phyloP scores from a whole-genome alignment of 92 coral and sea anemone genomes.

The Heliopora coerulea region DNA sequence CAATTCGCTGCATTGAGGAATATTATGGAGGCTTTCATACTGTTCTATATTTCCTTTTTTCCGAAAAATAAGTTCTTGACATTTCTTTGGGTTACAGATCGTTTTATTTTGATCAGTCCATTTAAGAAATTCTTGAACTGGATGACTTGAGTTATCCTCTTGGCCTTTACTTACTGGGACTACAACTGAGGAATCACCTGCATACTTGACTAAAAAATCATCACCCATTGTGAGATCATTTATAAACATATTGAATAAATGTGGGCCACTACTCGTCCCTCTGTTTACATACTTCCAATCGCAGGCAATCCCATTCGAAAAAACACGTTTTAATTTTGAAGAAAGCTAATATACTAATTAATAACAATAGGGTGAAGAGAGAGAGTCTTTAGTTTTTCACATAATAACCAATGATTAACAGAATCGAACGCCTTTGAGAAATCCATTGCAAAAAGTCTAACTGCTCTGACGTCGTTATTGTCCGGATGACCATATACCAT shows the following conservation, averaged over 20 bases:
- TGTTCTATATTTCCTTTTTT: no score
- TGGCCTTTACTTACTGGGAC: neutral
- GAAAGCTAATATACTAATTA: constrained; percentile 45
- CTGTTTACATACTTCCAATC: constrained; percentile 10
- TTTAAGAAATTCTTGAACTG: constrained; percentile 11
- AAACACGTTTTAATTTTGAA: constrained; percentile 26
- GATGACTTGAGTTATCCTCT: neutral
- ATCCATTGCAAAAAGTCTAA: constrained; percentile 54
- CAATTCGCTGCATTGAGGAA: no score
- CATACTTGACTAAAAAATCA: neutral
- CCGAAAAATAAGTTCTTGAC: no score
- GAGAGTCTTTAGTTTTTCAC: constrained; percentile 37
- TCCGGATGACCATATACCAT: constrained; percentile 36
- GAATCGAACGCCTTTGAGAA: no score
- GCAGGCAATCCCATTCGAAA: constrained; percentile 3
- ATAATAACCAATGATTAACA: constrained; percentile 27
- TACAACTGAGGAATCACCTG: neutral
- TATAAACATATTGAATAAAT: constrained; percentile 35
- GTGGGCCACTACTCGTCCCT: constrained; percentile 38
- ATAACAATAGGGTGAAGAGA: constrained; percentile 38
- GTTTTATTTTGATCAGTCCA: no score
- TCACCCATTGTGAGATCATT: neutral
- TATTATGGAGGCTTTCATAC: no score
- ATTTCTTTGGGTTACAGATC: no score
- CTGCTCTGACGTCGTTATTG: constrained; percentile 28